phyloP scores from a whole-genome alignment of 2,797 vertebrate genomes.

The Serranus cabrilla region DNA sequence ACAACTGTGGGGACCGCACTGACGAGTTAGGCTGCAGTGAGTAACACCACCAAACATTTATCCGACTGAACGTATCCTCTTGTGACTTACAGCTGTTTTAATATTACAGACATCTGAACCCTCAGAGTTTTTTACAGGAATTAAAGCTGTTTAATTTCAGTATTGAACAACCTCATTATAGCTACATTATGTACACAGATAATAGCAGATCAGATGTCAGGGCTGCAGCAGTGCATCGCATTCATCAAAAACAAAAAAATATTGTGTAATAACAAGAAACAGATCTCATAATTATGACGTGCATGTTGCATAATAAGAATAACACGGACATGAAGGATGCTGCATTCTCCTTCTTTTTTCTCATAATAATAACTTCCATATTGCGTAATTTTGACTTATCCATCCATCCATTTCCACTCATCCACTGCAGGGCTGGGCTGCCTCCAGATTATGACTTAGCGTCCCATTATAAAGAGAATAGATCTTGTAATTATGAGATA shows the following conservation, averaged over 20 bases:
- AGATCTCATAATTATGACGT: too few species aligned
- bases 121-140: neutral
- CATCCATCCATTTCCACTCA: neutral
- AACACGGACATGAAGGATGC: neutral
- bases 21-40: conserved; percentile 95
- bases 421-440: neutral
- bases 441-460: neutral
- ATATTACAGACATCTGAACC: neutral
- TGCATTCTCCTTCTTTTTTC: neutral
- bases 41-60: conserved; percentile 67
- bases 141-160: neutral
- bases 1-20: conserved; percentile 92
- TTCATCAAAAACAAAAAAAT: neutral
- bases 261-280: neutral
- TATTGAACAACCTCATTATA: neutral
- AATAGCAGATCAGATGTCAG: neutral
- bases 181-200: neutral
- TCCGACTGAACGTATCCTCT: too few species aligned
- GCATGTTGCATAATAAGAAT: neutral
- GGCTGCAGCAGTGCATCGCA: neutral
- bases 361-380: neutral
- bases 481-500: conserved; percentile 1
- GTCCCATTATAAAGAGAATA: neutral
- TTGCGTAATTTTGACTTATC: neutral
- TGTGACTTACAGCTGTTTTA: neutral